Evolutionary conservation across 2,797 vertebrate species (phyloP).

Genomic region (Chaetodon trifasciatus): DNA sequence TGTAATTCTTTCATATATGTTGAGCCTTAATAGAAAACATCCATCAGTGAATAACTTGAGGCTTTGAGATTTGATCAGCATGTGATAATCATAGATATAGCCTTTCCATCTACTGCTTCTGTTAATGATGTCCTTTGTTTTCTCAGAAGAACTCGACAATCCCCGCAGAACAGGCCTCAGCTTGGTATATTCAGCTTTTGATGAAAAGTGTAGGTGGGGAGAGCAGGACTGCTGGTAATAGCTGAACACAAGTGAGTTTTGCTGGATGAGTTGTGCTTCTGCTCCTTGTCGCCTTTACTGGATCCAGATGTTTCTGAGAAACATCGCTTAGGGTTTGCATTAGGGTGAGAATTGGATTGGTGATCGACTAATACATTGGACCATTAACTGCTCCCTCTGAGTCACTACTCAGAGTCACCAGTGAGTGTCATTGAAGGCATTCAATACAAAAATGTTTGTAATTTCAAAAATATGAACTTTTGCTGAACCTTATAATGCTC

Average conservation of each 20-base stretch:
- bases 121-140: conserved; percentile 25
- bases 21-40: background rate
- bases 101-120: background rate
- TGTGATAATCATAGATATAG: conserved; percentile 32
- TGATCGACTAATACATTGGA: background rate
- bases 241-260: conserved; percentile 14
- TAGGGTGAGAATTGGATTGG: background rate
- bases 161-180: background rate
- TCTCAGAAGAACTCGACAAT: conserved; percentile 23
- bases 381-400: conserved; percentile 18
- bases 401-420: conserved; percentile 3
- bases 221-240: background rate
- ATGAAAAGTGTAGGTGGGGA: conserved; percentile 19
- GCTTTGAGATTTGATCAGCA: conserved; percentile 22
- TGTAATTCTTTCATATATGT: background rate
- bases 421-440: conserved; percentile 2
- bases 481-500: conserved; percentile 4
- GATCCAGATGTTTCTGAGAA: background rate
- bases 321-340: background rate
- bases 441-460: conserved; percentile 1
- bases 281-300: background rate
- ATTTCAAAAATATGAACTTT: conserved; percentile 18
- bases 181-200: conserved; percentile 17
- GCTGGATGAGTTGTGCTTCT: background rate
- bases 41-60: conserved; percentile 12